phyloP scores from a whole-genome alignment of 2,888 invertebrate species.

The Panzeria rudis region DNA sequence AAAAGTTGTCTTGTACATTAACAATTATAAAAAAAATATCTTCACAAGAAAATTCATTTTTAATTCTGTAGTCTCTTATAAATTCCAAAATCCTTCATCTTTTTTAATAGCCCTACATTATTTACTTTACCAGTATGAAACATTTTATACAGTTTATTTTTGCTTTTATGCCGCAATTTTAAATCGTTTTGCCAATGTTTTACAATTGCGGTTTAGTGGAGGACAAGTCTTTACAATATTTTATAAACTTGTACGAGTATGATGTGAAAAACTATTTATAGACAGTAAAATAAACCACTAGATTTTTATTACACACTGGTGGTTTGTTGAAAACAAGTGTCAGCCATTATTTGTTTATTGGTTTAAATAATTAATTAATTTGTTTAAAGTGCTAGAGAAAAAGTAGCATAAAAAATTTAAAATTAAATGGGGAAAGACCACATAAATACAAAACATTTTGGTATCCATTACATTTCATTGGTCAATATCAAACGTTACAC shows the following conservation, averaged over 20 bases:
- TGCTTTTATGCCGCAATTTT: background rate
- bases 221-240: conserved; percentile 13
- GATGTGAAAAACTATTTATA: background rate
- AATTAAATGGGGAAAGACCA: background rate
- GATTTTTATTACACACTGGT: background rate
- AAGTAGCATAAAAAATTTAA: background rate
- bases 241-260: background rate
- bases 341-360: background rate
- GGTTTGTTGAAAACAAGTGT: background rate
- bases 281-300: background rate
- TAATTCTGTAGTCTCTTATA: too few species aligned
- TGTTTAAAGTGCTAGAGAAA: background rate
- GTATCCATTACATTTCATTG: background rate
- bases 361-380: background rate
- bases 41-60: too few species aligned
- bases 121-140: background rate
- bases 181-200: background rate
- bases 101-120: too few species aligned
- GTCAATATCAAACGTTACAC: background rate
- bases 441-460: background rate
- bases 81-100: too few species aligned
- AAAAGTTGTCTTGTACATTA: too few species aligned
- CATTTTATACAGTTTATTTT: background rate
- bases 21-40: too few species aligned
- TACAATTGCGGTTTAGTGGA: conserved; percentile 1